Base-by-base conservation (phyloP, 2,797 vertebrate genomes). In the Gymnodraco acuticeps region DNA sequence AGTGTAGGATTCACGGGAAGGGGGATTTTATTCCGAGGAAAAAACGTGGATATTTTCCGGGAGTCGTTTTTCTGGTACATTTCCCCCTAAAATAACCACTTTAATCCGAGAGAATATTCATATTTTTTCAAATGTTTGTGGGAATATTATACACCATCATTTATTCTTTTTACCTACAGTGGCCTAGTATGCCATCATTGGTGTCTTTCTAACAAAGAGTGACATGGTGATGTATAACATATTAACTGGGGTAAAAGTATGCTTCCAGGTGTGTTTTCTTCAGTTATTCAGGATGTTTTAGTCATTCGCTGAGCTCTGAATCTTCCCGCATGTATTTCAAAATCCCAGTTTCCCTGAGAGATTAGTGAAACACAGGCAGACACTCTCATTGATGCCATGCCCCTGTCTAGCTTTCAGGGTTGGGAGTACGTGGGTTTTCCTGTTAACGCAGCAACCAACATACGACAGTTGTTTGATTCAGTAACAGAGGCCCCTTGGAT, bases 401-500 rank as follows among this genome's bases (percentile, higher is more conserved):
- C 46, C 20, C 47, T 2, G 46, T 48, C 19, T 27, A 4, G 55
- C 53, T 23, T 6, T 23, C 20, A 7, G 45, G 50, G 54, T 15
- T 31, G 71, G 48, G 31, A 55, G 75, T 23, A 23, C 62, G 27
- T 38, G 8, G 51, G 60, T 38, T 61, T 47, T 51, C 74, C 63
- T 60, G 82, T 69, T 77, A 67, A 69, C 19, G 13, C 47, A 15
- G 70, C 70, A 70, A 61, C 70, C 65, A 58, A 23, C 69, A 58
- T 46, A 73, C 51, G 62, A 74, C 73, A 82, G 71, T 75, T 73
- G 76, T 87, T 87, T 87, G 65, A 89, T 85, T 80, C 51, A 53
- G 70, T 60, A 50, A 73, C 75, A 74, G 69, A 78, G 82, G 69
- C 60, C 65, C 69, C 60, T 10, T 27, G 58, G 69, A 81, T 82